Evolutionary conservation across 1,140 invertebrate genomes (phyloP).

Genomic region (Phthorimaea operculella): DNA sequence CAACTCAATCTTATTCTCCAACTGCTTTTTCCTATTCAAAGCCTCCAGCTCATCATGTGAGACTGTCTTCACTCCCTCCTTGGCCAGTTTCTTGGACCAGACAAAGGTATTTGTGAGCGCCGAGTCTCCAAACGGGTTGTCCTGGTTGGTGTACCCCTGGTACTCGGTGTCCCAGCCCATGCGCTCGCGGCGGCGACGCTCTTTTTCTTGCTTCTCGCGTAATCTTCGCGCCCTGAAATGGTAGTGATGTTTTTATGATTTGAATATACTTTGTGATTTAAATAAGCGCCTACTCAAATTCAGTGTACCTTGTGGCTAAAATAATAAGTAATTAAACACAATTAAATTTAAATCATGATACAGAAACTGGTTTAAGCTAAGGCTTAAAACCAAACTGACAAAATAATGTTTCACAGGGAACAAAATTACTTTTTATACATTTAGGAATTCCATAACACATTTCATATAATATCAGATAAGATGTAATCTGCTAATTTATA

Average conservation of each 20-base stretch:
- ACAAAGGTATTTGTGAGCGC: constrained; percentile 90
- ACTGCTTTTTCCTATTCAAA: constrained; percentile 85
- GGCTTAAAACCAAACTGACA: too few species aligned
- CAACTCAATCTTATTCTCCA: constrained; percentile 89
- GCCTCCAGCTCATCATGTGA: constrained; percentile 86
- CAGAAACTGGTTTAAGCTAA: too few species aligned
- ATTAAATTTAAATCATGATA: too few species aligned
- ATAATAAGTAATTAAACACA: too few species aligned
- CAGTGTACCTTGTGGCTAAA: too few species aligned
- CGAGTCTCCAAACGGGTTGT: constrained; percentile 98
- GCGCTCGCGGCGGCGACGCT: constrained; percentile 84
- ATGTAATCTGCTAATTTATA: too few species aligned
- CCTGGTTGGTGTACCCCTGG: constrained; percentile 95
- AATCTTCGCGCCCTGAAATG: constrained; percentile 78
- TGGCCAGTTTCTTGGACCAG: constrained; percentile 96
- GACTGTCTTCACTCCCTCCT: constrained; percentile 88
- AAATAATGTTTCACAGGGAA: too few species aligned
- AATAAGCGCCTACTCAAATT: too few species aligned
- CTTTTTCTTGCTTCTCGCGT: constrained; percentile 92
- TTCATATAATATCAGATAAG: too few species aligned
- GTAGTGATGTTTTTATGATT: background rate
- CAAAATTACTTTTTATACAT: too few species aligned
- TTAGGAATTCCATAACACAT: too few species aligned
- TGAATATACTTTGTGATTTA: background rate
- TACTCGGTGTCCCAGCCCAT: constrained; percentile 98